Evolutionary conservation across 2,113 vertebrate genomes (phyloP), one percentile per base, ranked within the genome.

Genomic region (Lepisosteus osseus): DNA sequence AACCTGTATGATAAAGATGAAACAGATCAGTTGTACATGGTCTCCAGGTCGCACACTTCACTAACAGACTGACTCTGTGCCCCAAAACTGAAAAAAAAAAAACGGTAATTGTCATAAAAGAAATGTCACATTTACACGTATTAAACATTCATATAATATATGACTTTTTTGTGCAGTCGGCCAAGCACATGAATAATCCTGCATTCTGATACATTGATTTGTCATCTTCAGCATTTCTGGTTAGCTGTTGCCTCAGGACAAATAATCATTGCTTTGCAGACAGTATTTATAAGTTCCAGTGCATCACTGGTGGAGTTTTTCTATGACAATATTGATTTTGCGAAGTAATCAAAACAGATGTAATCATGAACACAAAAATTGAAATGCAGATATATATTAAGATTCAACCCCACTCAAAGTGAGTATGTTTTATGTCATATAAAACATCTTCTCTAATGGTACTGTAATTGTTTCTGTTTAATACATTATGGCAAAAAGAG

Each of bases 91-190:
- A 79, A 56, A 44, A 29, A 29, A 79, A 56, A 44, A 29, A 29
- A 79, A 63, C 67, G 76, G 40, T 6, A 78, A 70, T 17, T 73
- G 41, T 70, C 45, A 73, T 73, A 72, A 78, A 84, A 81, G 8
- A 83, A 88, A 86, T 68, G 70, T 45, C 64, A 69, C 67, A 85
- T 84, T 84, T 84, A 76, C 72, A 78, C 62, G 72, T 67, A 77
- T 72, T 65, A 57, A 67, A 72, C 67, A 82, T 83, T 78, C 80
- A 73, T 75, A 75, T 71, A 78, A 81, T 74, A 81, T 81, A 65
- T 79, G 17, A 71, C 66, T 82, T 65, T 79, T 68, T 73, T 83
- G 51, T 74, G 80, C 40, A 74, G 71, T 78, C 74, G 80, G 77
- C 73, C 76, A 73, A 59, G 73, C 15, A 17, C 61, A 72, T 71